Base-by-base conservation (phyloP, 2,888 invertebrate genomes). In the Silvanus unidentatus region DNA sequence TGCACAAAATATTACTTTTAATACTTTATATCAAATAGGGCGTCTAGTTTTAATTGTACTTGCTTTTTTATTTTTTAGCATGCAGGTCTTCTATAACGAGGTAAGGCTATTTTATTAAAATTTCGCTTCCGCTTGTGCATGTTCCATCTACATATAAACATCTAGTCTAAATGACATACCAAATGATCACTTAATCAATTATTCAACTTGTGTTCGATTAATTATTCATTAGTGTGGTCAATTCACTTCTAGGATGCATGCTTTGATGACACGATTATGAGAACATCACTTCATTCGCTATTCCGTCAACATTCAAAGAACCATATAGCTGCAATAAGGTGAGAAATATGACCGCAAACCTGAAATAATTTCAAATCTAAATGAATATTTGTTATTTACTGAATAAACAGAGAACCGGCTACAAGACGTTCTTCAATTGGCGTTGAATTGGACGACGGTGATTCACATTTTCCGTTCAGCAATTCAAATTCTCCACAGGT, bases 381-480 rank as follows among this genome's bases (percentile, higher is more conserved):
- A n/a, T n/a, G n/a, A n/a, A n/a, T n/a, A n/a, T n/a, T n/a, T n/a
- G n/a, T n/a, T n/a, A n/a, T n/a, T n/a, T n/a, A n/a, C n/a, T n/a
- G n/a, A n/a, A n/a, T n/a, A 77, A 22, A 22, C 8, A 22, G 22
- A 8, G 22, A 22, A 22, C 22, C 22, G 22, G 3, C 22, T 22
- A n/a, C n/a, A n/a, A 22, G 22, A 22, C 77, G 76, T 65, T 64
- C 64, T 39, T 71, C 68, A 29, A 58, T 66, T 50, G 66, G 65
- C 47, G 52, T 58, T 1, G 82, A 82, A 62, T 77, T 80, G 36
- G 84, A 84, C 50, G 84, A 84, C 55, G 79, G 80, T 1, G 87
- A 88, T 68, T 88, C 88, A 22, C 78, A 86, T 54, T 86, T 84
- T 64, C 87, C 87, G 0, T 86, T 84, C 64, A 86, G 87, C 64